These are phyloP conservation scores for Hyaena hyaena DNA, from an alignment of 2,113 vertebrate species.

Conservation along the genomic window DNA sequence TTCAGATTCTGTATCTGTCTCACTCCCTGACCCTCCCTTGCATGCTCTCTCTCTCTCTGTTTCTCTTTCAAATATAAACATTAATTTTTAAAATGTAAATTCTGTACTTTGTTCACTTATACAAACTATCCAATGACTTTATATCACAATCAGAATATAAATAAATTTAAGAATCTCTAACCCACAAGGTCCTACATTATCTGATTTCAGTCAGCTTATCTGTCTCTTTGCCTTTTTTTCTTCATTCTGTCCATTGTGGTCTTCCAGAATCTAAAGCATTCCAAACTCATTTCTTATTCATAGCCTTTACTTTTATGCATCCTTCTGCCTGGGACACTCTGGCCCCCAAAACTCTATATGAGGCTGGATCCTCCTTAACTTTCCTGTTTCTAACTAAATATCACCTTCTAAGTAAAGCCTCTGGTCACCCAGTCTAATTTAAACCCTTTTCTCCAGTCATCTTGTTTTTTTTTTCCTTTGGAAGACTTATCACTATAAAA, in stretches of 20 bases:
- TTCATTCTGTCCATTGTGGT: not conserved
- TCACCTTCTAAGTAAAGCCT: not conserved
- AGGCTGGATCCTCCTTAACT: not conserved
- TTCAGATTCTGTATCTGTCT: too few relatives aligned
- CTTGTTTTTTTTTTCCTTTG: not conserved
- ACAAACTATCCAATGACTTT: not conserved
- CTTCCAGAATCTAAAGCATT: not conserved
- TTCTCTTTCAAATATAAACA: too few relatives aligned
- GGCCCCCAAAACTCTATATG: not conserved
- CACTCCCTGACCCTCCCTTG: too few relatives aligned
- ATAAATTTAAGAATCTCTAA: not conserved
- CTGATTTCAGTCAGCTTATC: not conserved
- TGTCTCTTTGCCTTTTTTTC: not conserved
- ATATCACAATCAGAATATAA: not conserved
- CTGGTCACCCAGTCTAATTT: not conserved
- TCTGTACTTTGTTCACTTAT: not conserved
- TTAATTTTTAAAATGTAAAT: not conserved
- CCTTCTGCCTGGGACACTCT: not conserved
- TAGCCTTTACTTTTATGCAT: not conserved
- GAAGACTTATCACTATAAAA: not conserved
- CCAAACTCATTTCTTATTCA: not conserved
- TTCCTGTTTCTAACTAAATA: not conserved
- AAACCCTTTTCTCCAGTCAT: not conserved
- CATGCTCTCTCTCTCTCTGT: too few relatives aligned
- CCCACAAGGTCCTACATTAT: not conserved